These are phyloP conservation scores for Montipora capitata DNA, from an alignment of 92 coral and sea anemone species.

Conservation along the genomic window DNA sequence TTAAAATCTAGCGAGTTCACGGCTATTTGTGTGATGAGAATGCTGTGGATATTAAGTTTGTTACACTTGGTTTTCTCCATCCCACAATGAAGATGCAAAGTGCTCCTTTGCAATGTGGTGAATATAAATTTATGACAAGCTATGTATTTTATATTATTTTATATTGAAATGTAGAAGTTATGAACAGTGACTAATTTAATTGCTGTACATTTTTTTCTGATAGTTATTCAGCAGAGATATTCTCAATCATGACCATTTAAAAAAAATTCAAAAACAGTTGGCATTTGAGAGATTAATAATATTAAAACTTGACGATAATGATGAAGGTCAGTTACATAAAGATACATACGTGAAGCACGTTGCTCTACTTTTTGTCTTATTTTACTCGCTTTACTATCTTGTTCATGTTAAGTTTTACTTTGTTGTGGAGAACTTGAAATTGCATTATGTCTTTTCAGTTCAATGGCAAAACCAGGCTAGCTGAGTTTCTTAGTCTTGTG, in stretches of 20 bases:
- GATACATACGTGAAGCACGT: conserved; percentile 15
- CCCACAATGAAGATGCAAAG: conserved; percentile 21
- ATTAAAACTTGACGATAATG: too few species aligned
- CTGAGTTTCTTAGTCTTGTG: neutral
- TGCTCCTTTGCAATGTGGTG: conserved; percentile 45
- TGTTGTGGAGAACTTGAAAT: neutral
- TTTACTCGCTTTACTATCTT: neutral
- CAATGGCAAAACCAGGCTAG: too few species aligned
- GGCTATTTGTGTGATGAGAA: neutral
- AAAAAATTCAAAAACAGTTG: neutral
- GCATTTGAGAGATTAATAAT: neutral
- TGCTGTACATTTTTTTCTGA: conserved; percentile 53
- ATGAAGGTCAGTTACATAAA: neutral
- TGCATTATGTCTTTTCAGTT: too few species aligned
- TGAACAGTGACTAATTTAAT: conserved; percentile 44
- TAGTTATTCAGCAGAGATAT: conserved; percentile 7
- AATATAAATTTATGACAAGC: conserved; percentile 43
- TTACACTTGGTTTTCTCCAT: conserved; percentile 20
- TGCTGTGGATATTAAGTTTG: conserved; percentile 30
- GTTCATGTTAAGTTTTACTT: conserved; percentile 12
- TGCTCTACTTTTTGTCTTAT: neutral
- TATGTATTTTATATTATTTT: conserved; percentile 66
- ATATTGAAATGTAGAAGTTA: conserved; percentile 53
- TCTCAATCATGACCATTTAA: neutral
- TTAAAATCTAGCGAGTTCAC: conserved; percentile 11